phyloP scores from a whole-genome alignment of 2,797 vertebrate genomes.

The Oreochromis mossambicus region DNA sequence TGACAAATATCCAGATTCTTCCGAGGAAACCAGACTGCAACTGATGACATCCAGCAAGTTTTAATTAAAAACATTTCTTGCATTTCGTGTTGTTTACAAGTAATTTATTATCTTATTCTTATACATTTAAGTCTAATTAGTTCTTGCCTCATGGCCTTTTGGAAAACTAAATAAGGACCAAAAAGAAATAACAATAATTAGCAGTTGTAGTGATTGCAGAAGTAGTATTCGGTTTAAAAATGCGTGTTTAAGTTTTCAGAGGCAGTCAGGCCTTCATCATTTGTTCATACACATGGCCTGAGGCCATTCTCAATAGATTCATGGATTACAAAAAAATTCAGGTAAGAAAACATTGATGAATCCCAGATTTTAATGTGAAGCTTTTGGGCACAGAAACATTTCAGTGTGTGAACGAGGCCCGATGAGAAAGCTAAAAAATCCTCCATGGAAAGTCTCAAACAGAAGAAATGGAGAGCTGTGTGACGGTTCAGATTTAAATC shows the following conservation, averaged over 20 bases:
- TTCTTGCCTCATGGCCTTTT: neutral
- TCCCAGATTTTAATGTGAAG: neutral
- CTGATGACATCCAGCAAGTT: neutral
- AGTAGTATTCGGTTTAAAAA: neutral
- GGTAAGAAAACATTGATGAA: neutral
- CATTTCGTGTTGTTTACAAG: neutral
- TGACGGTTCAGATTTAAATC: neutral
- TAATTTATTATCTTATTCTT: neutral
- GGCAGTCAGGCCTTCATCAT: neutral
- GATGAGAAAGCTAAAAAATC: neutral
- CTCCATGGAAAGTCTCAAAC: neutral
- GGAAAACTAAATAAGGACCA: neutral
- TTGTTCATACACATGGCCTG: neutral
- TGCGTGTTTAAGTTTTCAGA: neutral
- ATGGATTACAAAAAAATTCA: neutral
- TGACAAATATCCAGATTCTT: neutral
- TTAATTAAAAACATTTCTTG: neutral
- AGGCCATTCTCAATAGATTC: neutral
- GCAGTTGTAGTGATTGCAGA: neutral
- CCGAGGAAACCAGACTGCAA: neutral
- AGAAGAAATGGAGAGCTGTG: neutral
- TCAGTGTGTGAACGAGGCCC: neutral
- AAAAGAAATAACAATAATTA: neutral
- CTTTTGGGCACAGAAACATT: neutral
- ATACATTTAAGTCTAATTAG: neutral